Evolutionary conservation across 2,797 vertebrate genomes (phyloP).

Genomic region (Gephyroberyx darwinii): DNA sequence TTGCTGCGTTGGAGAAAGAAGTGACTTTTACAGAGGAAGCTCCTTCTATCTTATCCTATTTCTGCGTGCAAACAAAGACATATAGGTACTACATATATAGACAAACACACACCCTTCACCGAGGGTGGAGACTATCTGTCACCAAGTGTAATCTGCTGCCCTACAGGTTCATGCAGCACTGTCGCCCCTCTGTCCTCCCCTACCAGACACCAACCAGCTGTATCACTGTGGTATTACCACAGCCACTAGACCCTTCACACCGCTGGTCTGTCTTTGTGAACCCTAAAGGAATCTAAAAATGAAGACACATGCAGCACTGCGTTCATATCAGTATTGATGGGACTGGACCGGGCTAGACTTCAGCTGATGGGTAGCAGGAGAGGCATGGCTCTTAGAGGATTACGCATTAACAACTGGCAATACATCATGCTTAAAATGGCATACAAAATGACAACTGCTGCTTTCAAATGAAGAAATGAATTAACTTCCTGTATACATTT

Average conservation of each 20-base stretch:
- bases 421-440: neutral
- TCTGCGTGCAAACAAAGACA: too few species aligned
- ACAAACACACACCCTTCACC: neutral
- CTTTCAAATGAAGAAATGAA: neutral
- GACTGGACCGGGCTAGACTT: neutral
- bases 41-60: too few species aligned
- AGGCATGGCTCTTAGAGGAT: too few species aligned
- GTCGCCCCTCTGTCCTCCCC: neutral
- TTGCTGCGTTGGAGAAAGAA: too few species aligned
- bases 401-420: neutral
- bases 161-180: neutral
- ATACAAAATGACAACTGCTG: neutral
- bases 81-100: too few species aligned
- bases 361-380: too few species aligned
- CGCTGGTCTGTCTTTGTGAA: slow-evolving; percentile 19
- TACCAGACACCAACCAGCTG: neutral
- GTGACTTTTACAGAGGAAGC: too few species aligned
- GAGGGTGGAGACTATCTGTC: neutral
- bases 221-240: slow-evolving; percentile 15
- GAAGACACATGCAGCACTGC: slow-evolving; percentile 5
- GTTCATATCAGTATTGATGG: neutral
- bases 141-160: too few species aligned
- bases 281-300: slow-evolving; percentile 32
- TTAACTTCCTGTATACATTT: too few species aligned
- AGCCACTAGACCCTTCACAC: slow-evolving; percentile 5